Percentiles rank a stretch among this genome's conserved stretches.
phyloP scores from a whole-genome alignment of 2,797 vertebrate genomes.

The Cyprinodon diabolis region DNA sequence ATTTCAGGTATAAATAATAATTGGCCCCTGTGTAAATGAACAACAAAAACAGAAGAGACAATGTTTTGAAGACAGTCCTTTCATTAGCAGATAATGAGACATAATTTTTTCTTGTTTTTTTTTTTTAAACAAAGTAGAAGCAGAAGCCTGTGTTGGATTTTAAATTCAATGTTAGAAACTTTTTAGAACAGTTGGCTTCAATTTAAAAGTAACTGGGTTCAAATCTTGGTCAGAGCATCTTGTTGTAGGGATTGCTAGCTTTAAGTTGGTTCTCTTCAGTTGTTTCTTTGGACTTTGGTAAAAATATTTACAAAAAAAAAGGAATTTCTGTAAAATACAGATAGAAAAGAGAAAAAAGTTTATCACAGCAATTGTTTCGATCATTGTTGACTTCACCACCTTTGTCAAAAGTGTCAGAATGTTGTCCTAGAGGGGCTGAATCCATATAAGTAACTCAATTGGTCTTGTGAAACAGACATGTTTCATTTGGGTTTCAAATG shows the following conservation, averaged over 20 bases:
- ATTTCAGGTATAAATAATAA: neutral
- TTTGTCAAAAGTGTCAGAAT: neutral
- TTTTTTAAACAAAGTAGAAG: neutral
- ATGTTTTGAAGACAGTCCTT: neutral
- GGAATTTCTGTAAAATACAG: neutral
- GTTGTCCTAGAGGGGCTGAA: neutral
- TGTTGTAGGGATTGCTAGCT: neutral
- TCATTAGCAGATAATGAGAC: neutral
- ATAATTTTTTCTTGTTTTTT: neutral
- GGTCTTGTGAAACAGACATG: neutral
- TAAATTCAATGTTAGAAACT: neutral
- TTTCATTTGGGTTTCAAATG: neutral
- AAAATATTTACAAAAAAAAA: neutral
- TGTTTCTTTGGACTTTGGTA: neutral
- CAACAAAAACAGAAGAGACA: neutral
- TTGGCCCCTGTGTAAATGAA: too few relatives aligned
- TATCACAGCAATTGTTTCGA: too few relatives aligned
- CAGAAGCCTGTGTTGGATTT: neutral
- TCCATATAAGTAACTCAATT: neutral
- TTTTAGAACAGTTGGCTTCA: neutral
- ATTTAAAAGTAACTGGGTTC: neutral
- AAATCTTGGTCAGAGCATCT: neutral
- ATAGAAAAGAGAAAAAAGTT: neutral
- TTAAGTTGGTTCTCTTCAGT: neutral
- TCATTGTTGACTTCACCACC: neutral